These are phyloP conservation scores for Trematomus bernacchii DNA, from an alignment of 2,797 vertebrate genomes.

Conservation along the genomic window DNA sequence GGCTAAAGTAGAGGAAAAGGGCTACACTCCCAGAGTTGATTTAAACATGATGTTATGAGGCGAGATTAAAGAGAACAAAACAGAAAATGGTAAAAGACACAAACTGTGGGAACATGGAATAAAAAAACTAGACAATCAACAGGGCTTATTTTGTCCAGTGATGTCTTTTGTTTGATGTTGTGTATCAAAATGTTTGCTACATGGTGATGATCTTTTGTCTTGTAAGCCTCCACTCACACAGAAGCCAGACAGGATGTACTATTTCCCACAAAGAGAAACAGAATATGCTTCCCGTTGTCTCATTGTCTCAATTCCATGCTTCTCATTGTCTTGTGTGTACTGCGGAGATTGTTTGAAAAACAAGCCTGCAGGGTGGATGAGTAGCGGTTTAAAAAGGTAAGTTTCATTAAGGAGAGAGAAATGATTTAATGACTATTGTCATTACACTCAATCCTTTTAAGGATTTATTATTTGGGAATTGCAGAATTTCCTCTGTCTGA, in stretches of 20 bases:
- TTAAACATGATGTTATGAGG: conserved; percentile 12
- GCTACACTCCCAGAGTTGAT: conserved; percentile 19
- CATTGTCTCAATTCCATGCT: no score
- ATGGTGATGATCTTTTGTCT: conserved; percentile 44
- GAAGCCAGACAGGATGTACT: conserved; percentile 9
- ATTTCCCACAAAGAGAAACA: not conserved
- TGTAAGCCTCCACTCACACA: conserved; percentile 31
- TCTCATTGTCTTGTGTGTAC: not conserved
- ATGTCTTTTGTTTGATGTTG: conserved; percentile 38
- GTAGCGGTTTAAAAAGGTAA: not conserved
- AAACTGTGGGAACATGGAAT: conserved; percentile 28
- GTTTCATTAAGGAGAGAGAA: not conserved
- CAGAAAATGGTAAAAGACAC: conserved; percentile 18
- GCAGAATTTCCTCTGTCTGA: conserved; percentile 5
- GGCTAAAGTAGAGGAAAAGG: conserved; percentile 16
- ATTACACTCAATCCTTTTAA: not conserved
- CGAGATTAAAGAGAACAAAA: conserved; percentile 15
- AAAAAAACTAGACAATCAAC: conserved; percentile 33
- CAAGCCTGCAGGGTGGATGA: not conserved
- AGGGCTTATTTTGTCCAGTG: conserved; percentile 18
- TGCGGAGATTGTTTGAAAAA: not conserved
- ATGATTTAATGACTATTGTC: not conserved
- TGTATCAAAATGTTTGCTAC: conserved; percentile 36
- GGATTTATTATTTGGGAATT: not conserved
- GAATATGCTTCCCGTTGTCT: conserved; percentile 18